Evolutionary conservation across 2,113 vertebrate species (phyloP), one percentile per base, ranked within the genome.

Genomic region (Gymnogyps californianus): DNA sequence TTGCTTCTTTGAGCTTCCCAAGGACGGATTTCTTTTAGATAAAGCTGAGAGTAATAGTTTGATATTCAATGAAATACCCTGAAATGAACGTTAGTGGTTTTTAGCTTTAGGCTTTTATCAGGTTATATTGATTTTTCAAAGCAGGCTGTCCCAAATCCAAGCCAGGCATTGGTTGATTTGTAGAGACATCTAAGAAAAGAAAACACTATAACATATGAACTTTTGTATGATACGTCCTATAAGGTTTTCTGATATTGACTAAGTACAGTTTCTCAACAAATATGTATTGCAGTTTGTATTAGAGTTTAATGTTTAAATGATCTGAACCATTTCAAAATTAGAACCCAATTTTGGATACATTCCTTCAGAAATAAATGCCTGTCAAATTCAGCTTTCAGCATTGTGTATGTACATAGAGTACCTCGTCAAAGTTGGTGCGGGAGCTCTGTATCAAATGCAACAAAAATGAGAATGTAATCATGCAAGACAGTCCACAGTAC

Each of bases 111-210:
- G 64, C 71, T 96, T 95, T 88, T 96, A 88, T 89, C 55, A 81
- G 75, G 59, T 88, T 96, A 28, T 80, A 94, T 88, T 93, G 95
- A 97, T 96, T 97, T 96, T 93, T 78, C 42, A 86, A 93, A 96
- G 89, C 85, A 83, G 94, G 38, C 87, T 90, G 67, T 93, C 82
- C 87, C 51, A 90, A 87, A 79, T 83, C 78, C 70, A 83, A 51
- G 51, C 32, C 62, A 42, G 65, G 57, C 52, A 83, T 65, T 49
- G 81, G 62, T 13, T 95, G 89, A 93, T 96, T 92, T 96, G 70
- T 93, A 57, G 81, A 76, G 89, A 74, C 70, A 57, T 42, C 49
- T 69, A 57, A 85, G 84, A 76, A 58, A 78, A 84, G 59, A 87
- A 88, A 57, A 62, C 18, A 4, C 32, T 80, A 2, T 84, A 75